phyloP scores from a whole-genome alignment of 2,797 vertebrate species.

The Anguilla megastoma region DNA sequence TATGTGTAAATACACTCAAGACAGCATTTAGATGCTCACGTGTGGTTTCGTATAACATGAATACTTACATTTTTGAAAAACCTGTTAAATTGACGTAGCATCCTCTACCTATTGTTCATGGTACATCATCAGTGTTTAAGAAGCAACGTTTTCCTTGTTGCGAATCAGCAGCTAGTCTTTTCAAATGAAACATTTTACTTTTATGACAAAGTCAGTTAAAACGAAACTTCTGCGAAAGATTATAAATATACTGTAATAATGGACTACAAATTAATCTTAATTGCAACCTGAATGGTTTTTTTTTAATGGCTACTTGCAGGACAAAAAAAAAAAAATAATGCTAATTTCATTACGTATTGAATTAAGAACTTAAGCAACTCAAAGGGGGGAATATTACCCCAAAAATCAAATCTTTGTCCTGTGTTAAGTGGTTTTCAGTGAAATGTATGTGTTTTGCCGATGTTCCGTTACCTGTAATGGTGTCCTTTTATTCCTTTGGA shows the following conservation, averaged over 20 bases:
- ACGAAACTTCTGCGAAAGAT: not conserved
- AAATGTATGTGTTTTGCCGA: not conserved
- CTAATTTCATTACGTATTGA: not conserved
- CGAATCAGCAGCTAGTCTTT: not conserved
- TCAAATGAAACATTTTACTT: not conserved
- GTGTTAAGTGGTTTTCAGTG: constrained; percentile 18
- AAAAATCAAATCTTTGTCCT: not conserved
- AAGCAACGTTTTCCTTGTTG: not conserved
- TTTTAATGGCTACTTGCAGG: not conserved
- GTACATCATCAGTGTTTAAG: not conserved
- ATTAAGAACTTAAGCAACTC: not conserved
- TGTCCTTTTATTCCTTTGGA: constrained; percentile 52
- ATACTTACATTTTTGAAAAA: not conserved
- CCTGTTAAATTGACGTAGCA: not conserved
- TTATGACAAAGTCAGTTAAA: not conserved
- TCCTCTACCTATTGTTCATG: not conserved
- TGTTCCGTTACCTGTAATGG: constrained; percentile 57
- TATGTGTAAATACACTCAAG: not conserved
- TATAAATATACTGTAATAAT: not conserved
- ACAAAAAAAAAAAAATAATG: not conserved
- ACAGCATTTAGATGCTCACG: not conserved
- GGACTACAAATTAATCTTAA: not conserved
- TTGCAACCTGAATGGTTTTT: not conserved
- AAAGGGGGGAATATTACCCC: not conserved
- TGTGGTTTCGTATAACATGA: not conserved